These are phyloP conservation scores for Eupithecia subumbrata DNA, from an alignment of 2,888 invertebrate genomes.

Conservation along the genomic window DNA sequence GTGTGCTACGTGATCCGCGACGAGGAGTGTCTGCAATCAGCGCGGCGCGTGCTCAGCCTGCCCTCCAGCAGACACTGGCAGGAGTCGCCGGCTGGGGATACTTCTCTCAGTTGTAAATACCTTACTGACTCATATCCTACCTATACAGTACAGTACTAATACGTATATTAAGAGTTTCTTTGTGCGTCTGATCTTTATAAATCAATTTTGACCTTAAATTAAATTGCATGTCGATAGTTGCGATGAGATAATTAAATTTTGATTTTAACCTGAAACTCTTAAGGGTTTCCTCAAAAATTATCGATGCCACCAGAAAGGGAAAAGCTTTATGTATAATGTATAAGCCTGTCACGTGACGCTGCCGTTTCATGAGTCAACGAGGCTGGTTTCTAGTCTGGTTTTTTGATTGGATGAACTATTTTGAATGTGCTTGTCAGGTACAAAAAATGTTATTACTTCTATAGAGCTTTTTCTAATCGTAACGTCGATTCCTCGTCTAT, in stretches of 20 bases:
- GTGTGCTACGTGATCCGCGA: conserved; percentile 85
- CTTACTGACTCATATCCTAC: background rate
- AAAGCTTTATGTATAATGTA: no score
- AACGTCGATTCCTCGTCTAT: no score
- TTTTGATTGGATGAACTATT: no score
- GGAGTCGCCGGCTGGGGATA: conserved; percentile 82
- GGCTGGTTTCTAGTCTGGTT: no score
- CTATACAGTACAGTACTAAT: background rate
- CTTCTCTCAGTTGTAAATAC: conserved; percentile 84
- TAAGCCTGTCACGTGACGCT: no score
- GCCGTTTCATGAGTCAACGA: no score
- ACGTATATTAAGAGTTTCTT: background rate
- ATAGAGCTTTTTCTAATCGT: no score
- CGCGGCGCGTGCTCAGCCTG: conserved; percentile 64
- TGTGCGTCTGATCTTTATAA: background rate
- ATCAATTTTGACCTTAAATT: background rate
- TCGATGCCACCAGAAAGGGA: background rate
- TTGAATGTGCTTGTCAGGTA: no score
- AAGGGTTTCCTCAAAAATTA: background rate
- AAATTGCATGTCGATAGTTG: background rate
- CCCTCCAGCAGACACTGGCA: conserved; percentile 73
- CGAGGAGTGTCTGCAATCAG: conserved; percentile 81
- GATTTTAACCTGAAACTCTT: background rate
- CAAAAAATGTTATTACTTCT: no score
- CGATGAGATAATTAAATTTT: background rate